A percentile compares a stretch with the other conserved stretches of the same genome.
Conservation (phyloP, 2,888 invertebrate species). For the Tenthredo livida region DNA sequence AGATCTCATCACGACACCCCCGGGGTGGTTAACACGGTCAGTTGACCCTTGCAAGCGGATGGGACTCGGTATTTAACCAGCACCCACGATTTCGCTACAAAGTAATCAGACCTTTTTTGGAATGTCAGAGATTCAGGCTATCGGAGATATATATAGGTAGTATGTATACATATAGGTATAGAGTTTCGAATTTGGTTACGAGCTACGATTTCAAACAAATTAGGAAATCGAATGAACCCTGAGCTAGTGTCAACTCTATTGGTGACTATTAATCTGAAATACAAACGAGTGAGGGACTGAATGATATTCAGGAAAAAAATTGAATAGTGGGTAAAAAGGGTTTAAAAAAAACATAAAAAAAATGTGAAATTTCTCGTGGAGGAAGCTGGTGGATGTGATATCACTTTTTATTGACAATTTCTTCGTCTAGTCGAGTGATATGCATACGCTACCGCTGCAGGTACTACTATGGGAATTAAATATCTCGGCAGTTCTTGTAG, state of each 20-base stretch:
- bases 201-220: neutral
- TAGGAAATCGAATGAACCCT: neutral
- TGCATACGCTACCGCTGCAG: neutral
- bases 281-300: neutral
- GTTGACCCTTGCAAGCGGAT: slow-evolving; percentile 16
- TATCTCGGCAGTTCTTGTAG: neutral
- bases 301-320: neutral
- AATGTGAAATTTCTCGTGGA: too few species aligned
- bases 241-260: neutral
- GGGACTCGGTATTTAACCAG: slow-evolving; percentile 26
- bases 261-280: neutral
- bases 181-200: neutral
- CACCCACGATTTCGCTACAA: slow-evolving; percentile 20
- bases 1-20: slow-evolving; percentile 18
- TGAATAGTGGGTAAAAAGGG: neutral
- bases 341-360: too few species aligned
- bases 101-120: slow-evolving; percentile 19
- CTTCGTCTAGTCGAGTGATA: neutral
- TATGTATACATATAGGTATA: neutral
- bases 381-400: too few species aligned
- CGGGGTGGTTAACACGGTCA: neutral
- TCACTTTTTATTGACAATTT: slow-evolving; percentile 19
- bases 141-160: neutral
- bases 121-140: neutral
- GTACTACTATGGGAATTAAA: neutral